Evolutionary conservation across 2,888 invertebrate species (phyloP).

Genomic region (Hoplodrina ambigua): DNA sequence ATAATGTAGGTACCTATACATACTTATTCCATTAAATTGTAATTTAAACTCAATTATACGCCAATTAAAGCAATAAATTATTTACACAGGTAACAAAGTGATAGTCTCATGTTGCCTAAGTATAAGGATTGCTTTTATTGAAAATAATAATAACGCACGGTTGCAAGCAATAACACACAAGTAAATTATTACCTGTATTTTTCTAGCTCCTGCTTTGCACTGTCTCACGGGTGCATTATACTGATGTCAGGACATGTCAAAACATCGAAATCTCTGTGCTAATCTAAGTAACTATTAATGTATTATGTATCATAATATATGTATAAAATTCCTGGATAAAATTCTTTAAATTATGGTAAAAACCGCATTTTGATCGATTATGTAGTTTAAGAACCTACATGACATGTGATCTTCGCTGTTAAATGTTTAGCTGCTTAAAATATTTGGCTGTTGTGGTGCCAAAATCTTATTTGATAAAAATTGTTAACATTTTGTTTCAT

Average conservation of each 20-base stretch:
- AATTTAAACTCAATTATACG: conserved; percentile 8
- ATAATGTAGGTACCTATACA: not conserved
- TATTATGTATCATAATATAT: not conserved
- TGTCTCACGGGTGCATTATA: not conserved
- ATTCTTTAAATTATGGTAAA: not conserved
- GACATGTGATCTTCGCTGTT: conserved; percentile 22
- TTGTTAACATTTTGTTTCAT: conserved; percentile 17
- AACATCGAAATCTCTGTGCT: not conserved
- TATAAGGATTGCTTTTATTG: not conserved
- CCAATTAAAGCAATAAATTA: conserved; percentile 22
- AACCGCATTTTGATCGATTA: no score
- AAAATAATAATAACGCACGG: conserved; percentile 1
- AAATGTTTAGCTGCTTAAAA: conserved; percentile 47
- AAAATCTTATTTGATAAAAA: conserved; percentile 49
- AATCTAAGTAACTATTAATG: not conserved
- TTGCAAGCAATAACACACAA: conserved; percentile 28
- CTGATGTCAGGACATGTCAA: not conserved
- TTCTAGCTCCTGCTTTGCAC: not conserved
- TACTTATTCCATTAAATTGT: conserved; percentile 11
- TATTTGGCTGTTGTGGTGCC: conserved; percentile 53
- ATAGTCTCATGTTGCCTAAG: not conserved
- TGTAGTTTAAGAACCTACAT: conserved; percentile 3
- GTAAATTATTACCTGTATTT: conserved; percentile 15
- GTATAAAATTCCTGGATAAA: not conserved
- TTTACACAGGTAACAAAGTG: not conserved